Percentiles rank a stretch among this genome's conserved stretches.
phyloP scores from a whole-genome alignment of 1,140 invertebrate species.

The Drosophila cardini region DNA sequence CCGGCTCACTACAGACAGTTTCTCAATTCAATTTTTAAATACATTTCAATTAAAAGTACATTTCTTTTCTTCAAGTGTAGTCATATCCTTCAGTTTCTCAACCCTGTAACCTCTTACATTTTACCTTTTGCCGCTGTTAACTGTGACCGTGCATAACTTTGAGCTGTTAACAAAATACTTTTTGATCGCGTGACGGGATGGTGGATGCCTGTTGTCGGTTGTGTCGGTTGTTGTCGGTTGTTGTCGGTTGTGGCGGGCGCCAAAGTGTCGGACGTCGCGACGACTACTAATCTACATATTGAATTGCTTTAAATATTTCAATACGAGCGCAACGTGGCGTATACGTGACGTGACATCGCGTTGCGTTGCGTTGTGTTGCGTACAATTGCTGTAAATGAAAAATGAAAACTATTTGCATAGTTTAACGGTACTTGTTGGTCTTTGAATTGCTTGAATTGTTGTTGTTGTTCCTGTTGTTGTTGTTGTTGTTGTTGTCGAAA shows the following conservation, averaged over 20 bases:
- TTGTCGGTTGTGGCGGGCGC: conserved; percentile 3
- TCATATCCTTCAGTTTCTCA: background rate
- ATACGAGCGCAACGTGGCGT: conserved; percentile 56
- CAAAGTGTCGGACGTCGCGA: background rate
- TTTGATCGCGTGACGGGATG: conserved; percentile 70
- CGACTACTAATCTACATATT: conserved; percentile 64
- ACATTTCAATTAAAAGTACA: no score
- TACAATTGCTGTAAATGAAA: conserved; percentile 36
- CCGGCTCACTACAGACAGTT: no score
- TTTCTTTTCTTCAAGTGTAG: no score
- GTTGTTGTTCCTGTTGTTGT: conserved; percentile 17
- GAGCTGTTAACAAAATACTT: conserved; percentile 74
- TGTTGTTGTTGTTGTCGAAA: conserved; percentile 25
- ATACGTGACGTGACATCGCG: conserved; percentile 57
- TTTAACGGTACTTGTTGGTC: conserved; percentile 57
- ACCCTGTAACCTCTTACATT: background rate
- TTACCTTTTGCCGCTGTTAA: background rate
- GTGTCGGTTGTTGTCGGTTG: background rate
- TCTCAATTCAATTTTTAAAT: no score
- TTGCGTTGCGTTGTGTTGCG: background rate
- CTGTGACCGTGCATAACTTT: conserved; percentile 49
- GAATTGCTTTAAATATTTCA: conserved; percentile 73
- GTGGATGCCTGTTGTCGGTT: conserved; percentile 2
- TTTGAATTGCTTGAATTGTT: background rate
- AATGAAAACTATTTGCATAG: conserved; percentile 78